These are phyloP conservation scores for Heliconius hortense DNA, from an alignment of 2,888 invertebrate species.

Conservation along the genomic window DNA sequence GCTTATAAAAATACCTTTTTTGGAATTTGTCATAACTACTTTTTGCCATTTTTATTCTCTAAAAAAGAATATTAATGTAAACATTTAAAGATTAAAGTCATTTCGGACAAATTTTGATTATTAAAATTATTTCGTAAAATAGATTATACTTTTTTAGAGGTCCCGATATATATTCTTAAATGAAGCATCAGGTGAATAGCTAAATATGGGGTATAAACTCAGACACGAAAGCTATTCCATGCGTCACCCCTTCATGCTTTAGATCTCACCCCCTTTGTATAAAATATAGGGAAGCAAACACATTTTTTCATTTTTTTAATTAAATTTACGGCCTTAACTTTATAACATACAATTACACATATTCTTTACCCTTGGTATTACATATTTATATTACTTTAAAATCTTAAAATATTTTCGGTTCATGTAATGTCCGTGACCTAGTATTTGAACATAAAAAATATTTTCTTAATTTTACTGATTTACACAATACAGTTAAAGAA, in stretches of 20 bases:
- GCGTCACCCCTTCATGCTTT: slow-evolving; percentile 15
- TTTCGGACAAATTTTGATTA: not conserved
- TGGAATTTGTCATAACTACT: not conserved
- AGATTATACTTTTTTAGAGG: too few relatives aligned
- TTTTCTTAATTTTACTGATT: too few relatives aligned
- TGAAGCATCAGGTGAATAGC: slow-evolving; percentile 8
- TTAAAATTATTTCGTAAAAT: not conserved
- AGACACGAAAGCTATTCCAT: not conserved
- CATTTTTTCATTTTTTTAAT: not conserved
- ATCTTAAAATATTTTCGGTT: not conserved
- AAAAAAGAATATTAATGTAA: not conserved
- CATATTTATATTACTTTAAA: not conserved
- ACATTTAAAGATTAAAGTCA: not conserved
- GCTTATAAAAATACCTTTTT: not conserved
- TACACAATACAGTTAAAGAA: too few relatives aligned
- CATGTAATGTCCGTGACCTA: not conserved
- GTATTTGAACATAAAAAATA: too few relatives aligned
- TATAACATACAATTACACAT: slow-evolving; percentile 1
- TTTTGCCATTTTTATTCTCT: not conserved
- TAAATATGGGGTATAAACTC: not conserved
- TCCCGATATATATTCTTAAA: not conserved
- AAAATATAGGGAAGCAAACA: slow-evolving; percentile 5
- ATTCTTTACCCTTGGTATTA: not conserved
- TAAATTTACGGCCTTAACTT: slow-evolving; percentile 8
- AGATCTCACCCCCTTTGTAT: not conserved